A percentile compares a stretch with the other conserved stretches of the same genome.
phyloP scores from a whole-genome alignment of 2,797 vertebrate genomes.

The Sebastes steindachneri region DNA sequence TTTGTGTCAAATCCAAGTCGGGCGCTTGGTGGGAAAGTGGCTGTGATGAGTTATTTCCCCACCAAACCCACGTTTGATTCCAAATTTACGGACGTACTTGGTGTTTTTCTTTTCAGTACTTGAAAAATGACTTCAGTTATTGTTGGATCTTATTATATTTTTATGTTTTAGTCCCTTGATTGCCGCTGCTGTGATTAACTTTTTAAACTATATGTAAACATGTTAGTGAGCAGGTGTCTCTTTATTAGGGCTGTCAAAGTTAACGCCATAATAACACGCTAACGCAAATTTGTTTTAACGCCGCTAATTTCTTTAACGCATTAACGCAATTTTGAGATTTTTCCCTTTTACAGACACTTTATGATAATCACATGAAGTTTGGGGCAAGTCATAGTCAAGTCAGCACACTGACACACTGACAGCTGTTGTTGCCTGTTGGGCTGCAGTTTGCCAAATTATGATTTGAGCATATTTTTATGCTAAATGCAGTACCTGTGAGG shows the following conservation, averaged over 20 bases:
- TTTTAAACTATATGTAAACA: neutral
- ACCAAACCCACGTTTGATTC: slow-evolving; percentile 12
- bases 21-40: slow-evolving; percentile 67
- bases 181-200: neutral
- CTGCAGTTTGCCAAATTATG: too few relatives aligned
- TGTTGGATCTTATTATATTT: neutral
- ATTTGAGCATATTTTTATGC: too few relatives aligned
- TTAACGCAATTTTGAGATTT: too few relatives aligned
- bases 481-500: too few relatives aligned
- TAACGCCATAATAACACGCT: too few relatives aligned
- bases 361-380: too few relatives aligned
- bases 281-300: too few relatives aligned
- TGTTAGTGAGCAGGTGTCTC: neutral
- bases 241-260: neutral
- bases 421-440: too few relatives aligned
- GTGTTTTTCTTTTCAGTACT: neutral
- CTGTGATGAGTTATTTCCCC: slow-evolving; percentile 55
- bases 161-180: neutral
- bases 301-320: too few relatives aligned
- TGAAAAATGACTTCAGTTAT: neutral
- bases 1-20: slow-evolving; percentile 65
- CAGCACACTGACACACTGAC: too few relatives aligned
- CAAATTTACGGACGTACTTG: neutral
- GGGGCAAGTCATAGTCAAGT: too few relatives aligned
- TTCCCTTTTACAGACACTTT: too few relatives aligned